Conservation (phyloP, 1,140 invertebrate genomes). For the Pseudomyrmex cubaensis region DNA sequence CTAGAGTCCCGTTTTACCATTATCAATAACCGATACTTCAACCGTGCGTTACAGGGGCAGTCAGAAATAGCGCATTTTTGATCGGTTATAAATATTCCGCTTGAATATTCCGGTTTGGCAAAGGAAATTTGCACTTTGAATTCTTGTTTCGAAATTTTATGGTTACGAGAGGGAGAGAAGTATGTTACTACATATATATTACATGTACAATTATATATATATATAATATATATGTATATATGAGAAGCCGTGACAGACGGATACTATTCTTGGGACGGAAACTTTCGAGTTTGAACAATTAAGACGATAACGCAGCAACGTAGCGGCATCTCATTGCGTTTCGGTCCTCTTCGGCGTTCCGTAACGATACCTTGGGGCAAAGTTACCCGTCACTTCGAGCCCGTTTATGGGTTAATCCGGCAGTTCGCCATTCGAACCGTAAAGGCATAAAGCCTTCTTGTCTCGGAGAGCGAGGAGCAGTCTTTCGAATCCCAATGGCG, state of each 20-base stretch:
- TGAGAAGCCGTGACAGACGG: constrained; percentile 26
- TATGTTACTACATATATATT: no score
- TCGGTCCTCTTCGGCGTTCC: constrained; percentile 59
- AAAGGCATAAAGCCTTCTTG: constrained; percentile 71
- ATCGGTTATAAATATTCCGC: no score
- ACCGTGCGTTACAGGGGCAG: background rate
- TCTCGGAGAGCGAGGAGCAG: constrained; percentile 56
- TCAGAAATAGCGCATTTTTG: background rate
- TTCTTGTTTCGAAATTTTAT: no score
- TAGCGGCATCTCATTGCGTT: constrained; percentile 60
- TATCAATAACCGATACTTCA: constrained; percentile 12
- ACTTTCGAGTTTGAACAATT: constrained; percentile 57
- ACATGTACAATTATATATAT: background rate
- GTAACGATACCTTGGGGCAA: constrained; percentile 71
- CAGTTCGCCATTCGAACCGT: constrained; percentile 62
- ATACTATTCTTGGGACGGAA: constrained; percentile 22
- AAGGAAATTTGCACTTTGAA: no score
- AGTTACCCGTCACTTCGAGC: constrained; percentile 62
- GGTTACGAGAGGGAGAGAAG: no score
- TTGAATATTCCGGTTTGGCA: no score
- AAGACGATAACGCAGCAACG: constrained; percentile 60
- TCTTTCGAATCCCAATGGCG: constrained; percentile 68
- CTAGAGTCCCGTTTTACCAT: constrained; percentile 2
- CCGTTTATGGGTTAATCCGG: constrained; percentile 70
- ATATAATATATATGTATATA: background rate